Base-by-base conservation (phyloP, 2,888 invertebrate species). In the Napeogenes inachia region DNA sequence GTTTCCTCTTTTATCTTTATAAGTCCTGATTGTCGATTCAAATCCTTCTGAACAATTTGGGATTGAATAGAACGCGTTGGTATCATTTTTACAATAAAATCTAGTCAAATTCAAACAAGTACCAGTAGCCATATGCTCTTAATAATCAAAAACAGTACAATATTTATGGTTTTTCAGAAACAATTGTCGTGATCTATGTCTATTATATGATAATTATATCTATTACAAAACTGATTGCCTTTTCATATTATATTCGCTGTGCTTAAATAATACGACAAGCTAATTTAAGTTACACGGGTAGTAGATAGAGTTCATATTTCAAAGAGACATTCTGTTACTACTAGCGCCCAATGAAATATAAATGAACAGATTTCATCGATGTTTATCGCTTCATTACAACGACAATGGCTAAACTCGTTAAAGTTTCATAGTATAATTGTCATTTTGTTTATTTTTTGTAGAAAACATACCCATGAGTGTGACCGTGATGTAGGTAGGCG, bases 41-140 rank as follows among this genome's bases (percentile, higher is more conserved):
- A 32, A 0, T 82, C 79, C 45, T 84, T 76, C 53, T 80, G 72
- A 2, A 81, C 75, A 5, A 81, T 72, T 65, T 77, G 78, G 2
- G 76, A 60, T 69, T 80, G 80, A n/a, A 75, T 75, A 12, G 76
- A 65, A 0, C 69, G 72, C 21, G 77, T 76, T 0, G 68, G 67
- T 32, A 80, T 73, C 84, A 84, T 84, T 2, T 50, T 50, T 50
- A 30, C 8, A 50, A 12, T 50, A 6, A 5, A 30, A 5, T 13
- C n/a, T 47, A 2, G 3, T 47, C 47, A 47, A 47, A 30, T 30
- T 30, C 50, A 50, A 50, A 50, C 50, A 50, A 30, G 30, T 4
- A 10, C 4, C 50, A 50, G 4, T n/a, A 10, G 12, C 6, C 13
- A 47, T 13, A 47, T 13, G 30, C 42, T 42, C 42, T 6, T 10